Percentiles rank a stretch among this genome's conserved stretches.
These are phyloP conservation scores for Tachina lurida DNA, from an alignment of 2,888 invertebrate genomes.

Conservation along the genomic window DNA sequence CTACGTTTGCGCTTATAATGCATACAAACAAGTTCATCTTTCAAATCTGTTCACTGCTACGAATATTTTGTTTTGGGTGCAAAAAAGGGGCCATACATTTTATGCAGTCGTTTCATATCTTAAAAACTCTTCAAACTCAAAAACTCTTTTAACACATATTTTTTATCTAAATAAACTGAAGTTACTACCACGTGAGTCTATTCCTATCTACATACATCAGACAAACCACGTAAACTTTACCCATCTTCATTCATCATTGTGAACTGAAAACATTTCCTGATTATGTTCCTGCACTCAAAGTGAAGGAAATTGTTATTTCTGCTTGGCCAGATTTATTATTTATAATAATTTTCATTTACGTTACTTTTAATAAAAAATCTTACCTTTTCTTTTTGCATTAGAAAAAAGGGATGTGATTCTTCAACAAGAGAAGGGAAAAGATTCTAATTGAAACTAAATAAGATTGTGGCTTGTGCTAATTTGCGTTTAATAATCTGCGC, in stretches of 20 bases:
- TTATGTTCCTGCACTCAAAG: constrained; percentile 46
- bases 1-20: neutral
- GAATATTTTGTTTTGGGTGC: too few species aligned
- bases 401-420: constrained; percentile 3
- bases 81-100: too few species aligned
- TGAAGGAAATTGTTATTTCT: constrained; percentile 61
- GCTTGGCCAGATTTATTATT: constrained; percentile 66
- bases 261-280: constrained; percentile 25
- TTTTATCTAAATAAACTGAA: too few species aligned
- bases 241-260: neutral
- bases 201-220: neutral
- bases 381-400: neutral
- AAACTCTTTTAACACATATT: too few species aligned
- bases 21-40: too few species aligned
- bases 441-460: constrained; percentile 74
- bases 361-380: constrained; percentile 6
- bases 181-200: too few species aligned
- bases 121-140: too few species aligned
- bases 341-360: neutral
- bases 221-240: neutral
- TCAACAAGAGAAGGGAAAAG: neutral
- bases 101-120: too few species aligned
- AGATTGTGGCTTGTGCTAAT: constrained; percentile 72
- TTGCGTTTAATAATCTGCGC: constrained; percentile 60
- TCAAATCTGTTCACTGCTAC: too few species aligned